Percentiles rank a stretch among this genome's conserved stretches.
Conservation (phyloP, 1,140 invertebrate genomes). For the Heliconius melpomene region DNA sequence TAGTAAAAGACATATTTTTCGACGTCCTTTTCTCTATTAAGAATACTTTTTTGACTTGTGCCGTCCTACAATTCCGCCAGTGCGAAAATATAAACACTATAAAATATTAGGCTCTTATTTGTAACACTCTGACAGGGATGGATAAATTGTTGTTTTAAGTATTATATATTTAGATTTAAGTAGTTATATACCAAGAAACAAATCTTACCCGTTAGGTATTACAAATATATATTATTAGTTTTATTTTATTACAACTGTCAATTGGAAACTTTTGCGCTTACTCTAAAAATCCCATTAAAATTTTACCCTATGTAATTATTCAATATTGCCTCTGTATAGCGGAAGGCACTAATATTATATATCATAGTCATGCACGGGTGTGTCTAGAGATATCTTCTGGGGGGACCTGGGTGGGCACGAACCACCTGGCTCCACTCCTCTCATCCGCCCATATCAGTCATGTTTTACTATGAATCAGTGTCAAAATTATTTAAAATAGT, state of each 20-base stretch:
- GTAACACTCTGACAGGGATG: slow-evolving; percentile 5
- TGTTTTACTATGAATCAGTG: background rate
- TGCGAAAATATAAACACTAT: slow-evolving; percentile 3
- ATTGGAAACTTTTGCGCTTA: slow-evolving; percentile 9
- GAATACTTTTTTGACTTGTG: slow-evolving; percentile 7
- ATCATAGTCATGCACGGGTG: background rate
- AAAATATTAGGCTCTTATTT: background rate
- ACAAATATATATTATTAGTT: background rate
- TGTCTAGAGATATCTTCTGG: no score
- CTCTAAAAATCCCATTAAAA: background rate
- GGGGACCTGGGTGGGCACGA: no score
- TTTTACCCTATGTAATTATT: slow-evolving; percentile 9
- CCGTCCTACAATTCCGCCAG: slow-evolving; percentile 13
- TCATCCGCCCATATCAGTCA: background rate
- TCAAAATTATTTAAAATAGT: background rate
- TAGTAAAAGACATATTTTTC: slow-evolving; percentile 7
- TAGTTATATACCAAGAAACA: background rate
- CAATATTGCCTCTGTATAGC: background rate
- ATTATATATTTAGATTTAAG: slow-evolving; percentile 6
- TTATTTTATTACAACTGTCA: background rate
- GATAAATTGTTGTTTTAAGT: slow-evolving; percentile 2
- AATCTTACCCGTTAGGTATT: background rate
- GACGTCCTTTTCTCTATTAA: slow-evolving; percentile 13
- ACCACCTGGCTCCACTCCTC: no score
- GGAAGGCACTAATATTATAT: background rate